Conservation (phyloP, 2,113 vertebrate species). For the Alces alces region DNA sequence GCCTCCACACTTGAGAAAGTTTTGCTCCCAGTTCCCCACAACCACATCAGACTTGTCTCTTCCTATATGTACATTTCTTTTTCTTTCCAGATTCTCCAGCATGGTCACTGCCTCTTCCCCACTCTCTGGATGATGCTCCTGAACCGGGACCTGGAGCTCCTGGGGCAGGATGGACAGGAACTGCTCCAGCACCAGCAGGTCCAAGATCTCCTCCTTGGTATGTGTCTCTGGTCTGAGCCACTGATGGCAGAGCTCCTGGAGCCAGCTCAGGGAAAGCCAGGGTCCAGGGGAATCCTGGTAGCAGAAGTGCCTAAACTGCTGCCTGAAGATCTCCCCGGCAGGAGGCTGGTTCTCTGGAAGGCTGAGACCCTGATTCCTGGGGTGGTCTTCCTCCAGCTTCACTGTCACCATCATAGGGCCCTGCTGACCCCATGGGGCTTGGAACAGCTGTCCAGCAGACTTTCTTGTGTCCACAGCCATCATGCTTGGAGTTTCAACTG, state of each 20-base stretch:
- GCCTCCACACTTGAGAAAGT: neutral
- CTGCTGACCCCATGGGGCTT: neutral
- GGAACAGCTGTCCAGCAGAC: neutral
- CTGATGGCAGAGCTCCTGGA: neutral
- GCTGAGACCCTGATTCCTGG: neutral
- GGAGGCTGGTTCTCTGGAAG: neutral
- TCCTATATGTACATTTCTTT: neutral
- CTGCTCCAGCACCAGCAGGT: neutral
- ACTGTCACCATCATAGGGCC: neutral
- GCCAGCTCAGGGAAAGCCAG: rapidly evolving
- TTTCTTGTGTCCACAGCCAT: neutral
- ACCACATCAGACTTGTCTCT: neutral
- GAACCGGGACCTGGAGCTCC: neutral
- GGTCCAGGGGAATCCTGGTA: neutral
- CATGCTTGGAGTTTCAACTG: neutral
- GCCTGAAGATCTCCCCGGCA: neutral
- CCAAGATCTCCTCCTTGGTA: neutral
- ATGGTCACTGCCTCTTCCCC: neutral
- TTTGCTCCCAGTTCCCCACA: neutral
- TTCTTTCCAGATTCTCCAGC: neutral
- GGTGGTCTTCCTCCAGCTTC: neutral
- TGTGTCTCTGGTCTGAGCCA: neutral
- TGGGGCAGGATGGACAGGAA: neutral
- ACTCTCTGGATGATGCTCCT: neutral
- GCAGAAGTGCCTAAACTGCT: neutral